phyloP scores from a whole-genome alignment of 2,797 vertebrate genomes.

The Scolopax rusticola region DNA sequence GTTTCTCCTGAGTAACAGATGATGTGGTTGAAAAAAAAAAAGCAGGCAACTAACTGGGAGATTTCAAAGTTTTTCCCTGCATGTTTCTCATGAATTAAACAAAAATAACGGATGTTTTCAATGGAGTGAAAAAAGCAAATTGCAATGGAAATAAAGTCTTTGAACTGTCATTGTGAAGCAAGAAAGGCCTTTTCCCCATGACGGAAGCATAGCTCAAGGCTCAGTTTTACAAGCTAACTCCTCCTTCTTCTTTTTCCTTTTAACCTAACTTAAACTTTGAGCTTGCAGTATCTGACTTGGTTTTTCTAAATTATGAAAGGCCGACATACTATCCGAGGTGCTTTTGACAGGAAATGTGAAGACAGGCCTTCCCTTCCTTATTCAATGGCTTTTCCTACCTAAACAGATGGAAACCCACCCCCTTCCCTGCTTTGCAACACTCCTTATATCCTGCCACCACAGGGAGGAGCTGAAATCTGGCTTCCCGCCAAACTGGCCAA shows the following conservation, averaged over 20 bases:
- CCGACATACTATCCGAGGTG: not conserved
- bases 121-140: not conserved
- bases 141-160: not conserved
- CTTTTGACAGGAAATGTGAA: not conserved
- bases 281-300: not conserved
- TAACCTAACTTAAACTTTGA: not conserved
- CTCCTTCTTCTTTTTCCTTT: not conserved
- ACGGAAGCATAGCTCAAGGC: not conserved
- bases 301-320: not conserved
- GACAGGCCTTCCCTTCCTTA: constrained; percentile 13
- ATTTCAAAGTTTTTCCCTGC: not conserved
- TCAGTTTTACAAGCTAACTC: not conserved
- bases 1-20: not conserved
- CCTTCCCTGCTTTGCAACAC: constrained; percentile 8
- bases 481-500: constrained; percentile 40
- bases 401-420: constrained; percentile 55
- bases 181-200: not conserved
- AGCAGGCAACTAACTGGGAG: not conserved
- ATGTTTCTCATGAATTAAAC: not conserved
- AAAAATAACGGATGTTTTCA: constrained; percentile 1
- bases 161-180: not conserved
- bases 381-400: not conserved
- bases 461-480: constrained; percentile 49
- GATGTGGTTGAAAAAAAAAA: not conserved
- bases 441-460: constrained; percentile 50